These are phyloP conservation scores for Leptopilina drosophilae DNA, from an alignment of 2,888 invertebrate genomes.

Conservation along the genomic window DNA sequence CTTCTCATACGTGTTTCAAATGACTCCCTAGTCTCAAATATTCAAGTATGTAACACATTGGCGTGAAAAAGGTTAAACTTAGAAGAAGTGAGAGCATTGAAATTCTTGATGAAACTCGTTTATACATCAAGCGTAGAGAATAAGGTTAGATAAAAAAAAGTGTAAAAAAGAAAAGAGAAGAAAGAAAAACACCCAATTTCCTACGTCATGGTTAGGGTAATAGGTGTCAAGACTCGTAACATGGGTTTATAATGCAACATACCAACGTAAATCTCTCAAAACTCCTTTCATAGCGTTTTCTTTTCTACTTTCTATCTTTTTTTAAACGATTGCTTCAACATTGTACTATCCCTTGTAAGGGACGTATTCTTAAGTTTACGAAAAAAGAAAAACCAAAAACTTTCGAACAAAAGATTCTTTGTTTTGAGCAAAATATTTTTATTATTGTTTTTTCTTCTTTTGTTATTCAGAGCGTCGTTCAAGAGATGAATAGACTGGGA, in stretches of 20 bases:
- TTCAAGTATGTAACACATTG: neutral
- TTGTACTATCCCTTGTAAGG: too few relatives aligned
- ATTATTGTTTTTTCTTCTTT: too few relatives aligned
- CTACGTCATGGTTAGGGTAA: conserved; percentile 59
- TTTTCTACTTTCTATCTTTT: conserved; percentile 15
- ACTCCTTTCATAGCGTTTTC: neutral
- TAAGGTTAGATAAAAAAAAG: too few relatives aligned
- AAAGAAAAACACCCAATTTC: conserved; percentile 51
- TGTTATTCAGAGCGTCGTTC: conserved; percentile 78
- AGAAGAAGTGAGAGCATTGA: neutral
- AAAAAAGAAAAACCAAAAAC: neutral
- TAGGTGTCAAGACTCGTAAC: conserved; percentile 63
- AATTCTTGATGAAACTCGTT: conserved; percentile 12
- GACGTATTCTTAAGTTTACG: too few relatives aligned
- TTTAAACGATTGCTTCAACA: neutral
- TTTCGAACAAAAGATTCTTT: conserved; percentile 18
- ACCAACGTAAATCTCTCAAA: conserved; percentile 32
- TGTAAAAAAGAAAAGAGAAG: too few relatives aligned
- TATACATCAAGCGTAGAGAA: too few relatives aligned
- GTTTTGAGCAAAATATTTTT: neutral
- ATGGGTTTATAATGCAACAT: conserved; percentile 13
- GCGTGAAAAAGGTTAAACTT: neutral
- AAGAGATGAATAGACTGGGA: conserved; percentile 82
- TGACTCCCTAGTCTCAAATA: conserved; percentile 18
- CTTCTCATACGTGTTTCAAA: neutral